A percentile compares a stretch with the other conserved stretches of the same genome.
Conservation (phyloP, 1,140 invertebrate genomes). For the Bombus sylvicola region DNA sequence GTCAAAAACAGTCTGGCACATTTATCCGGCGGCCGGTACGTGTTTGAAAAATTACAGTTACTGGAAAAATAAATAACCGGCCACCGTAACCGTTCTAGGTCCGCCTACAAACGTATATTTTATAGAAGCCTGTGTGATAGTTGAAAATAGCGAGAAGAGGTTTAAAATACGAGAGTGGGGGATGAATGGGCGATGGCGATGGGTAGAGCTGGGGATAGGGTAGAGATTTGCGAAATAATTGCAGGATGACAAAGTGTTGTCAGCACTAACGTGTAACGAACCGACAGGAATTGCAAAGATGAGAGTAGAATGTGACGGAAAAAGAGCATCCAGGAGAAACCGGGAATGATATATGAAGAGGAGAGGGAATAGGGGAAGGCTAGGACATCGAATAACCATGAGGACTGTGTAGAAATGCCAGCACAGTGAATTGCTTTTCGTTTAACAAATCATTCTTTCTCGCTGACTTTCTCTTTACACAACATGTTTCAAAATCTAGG, state of each 20-base stretch:
- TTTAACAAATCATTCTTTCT: no score
- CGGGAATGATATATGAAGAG: slow-evolving; percentile 41
- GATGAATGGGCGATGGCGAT: not conserved
- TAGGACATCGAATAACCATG: slow-evolving; percentile 55
- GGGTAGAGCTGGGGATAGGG: not conserved
- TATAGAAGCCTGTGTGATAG: slow-evolving; percentile 62
- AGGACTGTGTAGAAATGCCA: slow-evolving; percentile 21
- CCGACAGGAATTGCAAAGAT: slow-evolving; percentile 48
- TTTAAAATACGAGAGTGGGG: slow-evolving; percentile 8
- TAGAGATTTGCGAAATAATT: slow-evolving; percentile 70
- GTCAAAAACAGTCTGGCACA: slow-evolving; percentile 78
- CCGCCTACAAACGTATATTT: slow-evolving; percentile 73
- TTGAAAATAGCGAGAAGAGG: slow-evolving; percentile 7
- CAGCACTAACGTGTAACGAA: slow-evolving; percentile 56
- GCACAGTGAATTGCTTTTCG: no score
- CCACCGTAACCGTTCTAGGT: slow-evolving; percentile 55
- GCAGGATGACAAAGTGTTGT: slow-evolving; percentile 72
- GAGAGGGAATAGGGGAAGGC: not conserved
- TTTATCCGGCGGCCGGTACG: slow-evolving; percentile 74
- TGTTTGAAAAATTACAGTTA: slow-evolving; percentile 79
- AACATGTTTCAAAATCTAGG: not conserved
- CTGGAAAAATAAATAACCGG: slow-evolving; percentile 78
- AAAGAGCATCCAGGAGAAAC: slow-evolving; percentile 29
- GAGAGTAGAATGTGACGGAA: slow-evolving; percentile 44
- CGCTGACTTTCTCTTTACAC: no score